phyloP scores from a whole-genome alignment of 2,113 vertebrate genomes.

The Hoplias malabaricus region DNA sequence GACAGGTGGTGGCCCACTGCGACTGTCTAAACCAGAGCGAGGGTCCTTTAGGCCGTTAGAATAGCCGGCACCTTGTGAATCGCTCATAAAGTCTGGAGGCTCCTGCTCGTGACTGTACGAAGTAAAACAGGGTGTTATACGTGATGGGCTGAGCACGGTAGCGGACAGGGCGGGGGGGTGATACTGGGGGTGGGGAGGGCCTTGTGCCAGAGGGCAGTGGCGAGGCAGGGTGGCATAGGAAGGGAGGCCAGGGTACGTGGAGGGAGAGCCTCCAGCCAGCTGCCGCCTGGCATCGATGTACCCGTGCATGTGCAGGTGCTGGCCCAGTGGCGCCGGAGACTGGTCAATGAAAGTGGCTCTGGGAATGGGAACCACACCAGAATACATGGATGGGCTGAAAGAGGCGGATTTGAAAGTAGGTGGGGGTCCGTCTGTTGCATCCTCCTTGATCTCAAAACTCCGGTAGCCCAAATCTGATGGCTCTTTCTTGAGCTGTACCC shows the following conservation, averaged over 20 bases:
- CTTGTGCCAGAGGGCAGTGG: slow-evolving; percentile 74
- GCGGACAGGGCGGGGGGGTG: slow-evolving; percentile 54
- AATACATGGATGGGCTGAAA: slow-evolving; percentile 73
- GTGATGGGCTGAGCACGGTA: slow-evolving; percentile 65
- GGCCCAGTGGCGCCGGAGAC: slow-evolving; percentile 48
- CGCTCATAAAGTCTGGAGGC: slow-evolving; percentile 61
- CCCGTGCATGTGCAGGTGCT: slow-evolving; percentile 66
- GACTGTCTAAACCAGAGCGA: slow-evolving; percentile 65
- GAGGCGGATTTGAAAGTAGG: slow-evolving; percentile 62
- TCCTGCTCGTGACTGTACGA: slow-evolving; percentile 64
- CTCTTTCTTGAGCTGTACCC: slow-evolving; percentile 64
- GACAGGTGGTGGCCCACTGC: slow-evolving; percentile 61
- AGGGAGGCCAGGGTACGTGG: slow-evolving; percentile 75
- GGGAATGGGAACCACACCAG: slow-evolving; percentile 84
- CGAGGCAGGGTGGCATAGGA: slow-evolving; percentile 88
- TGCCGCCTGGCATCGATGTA: slow-evolving; percentile 84
- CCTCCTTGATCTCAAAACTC: slow-evolving; percentile 57
- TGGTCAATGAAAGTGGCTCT: slow-evolving; percentile 75
- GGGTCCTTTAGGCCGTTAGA: slow-evolving; percentile 79
- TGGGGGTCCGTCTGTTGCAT: slow-evolving; percentile 52
- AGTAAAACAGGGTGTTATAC: slow-evolving; percentile 56
- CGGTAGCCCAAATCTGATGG: slow-evolving; percentile 57
- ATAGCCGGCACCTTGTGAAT: slow-evolving; percentile 53
- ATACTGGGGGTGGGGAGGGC: slow-evolving; percentile 61
- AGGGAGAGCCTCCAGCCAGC: slow-evolving; percentile 78